phyloP scores from a whole-genome alignment of 64 coral and sea anemone genomes.

The Astreopora myriophthalma region DNA sequence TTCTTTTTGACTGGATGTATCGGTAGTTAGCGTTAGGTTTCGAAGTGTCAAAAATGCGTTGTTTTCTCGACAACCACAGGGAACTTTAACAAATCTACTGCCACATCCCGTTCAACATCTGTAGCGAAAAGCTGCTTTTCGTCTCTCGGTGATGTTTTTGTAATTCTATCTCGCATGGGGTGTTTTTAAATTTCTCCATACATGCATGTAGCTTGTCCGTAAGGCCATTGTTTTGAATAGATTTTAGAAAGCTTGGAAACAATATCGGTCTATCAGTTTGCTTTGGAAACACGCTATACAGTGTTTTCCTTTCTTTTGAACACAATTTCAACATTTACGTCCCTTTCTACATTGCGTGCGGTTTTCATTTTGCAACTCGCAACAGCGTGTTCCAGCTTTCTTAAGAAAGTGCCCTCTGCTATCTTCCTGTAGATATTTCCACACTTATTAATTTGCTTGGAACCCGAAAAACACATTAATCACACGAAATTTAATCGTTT shows the following conservation, averaged over 20 bases:
- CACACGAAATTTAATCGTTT: neutral
- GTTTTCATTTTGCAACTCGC: neutral
- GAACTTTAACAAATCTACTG: neutral
- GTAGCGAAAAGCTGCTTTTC: neutral
- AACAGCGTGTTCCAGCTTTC: neutral
- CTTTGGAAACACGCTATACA: neutral
- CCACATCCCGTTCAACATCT: neutral
- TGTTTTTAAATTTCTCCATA: conserved; percentile 45
- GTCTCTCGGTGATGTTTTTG: conserved; percentile 11
- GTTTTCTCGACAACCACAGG: neutral
- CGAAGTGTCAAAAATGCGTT: neutral
- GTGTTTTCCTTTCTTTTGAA: neutral
- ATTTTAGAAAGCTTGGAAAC: conserved; percentile 16
- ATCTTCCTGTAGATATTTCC: neutral
- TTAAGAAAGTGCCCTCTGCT: neutral
- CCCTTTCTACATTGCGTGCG: neutral
- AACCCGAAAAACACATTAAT: neutral
- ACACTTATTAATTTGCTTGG: neutral
- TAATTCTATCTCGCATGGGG: conserved; percentile 44
- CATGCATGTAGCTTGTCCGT: conserved; percentile 48
- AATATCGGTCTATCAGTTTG: conserved; percentile 32
- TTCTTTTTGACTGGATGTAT: conserved; percentile 26
- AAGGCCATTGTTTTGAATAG: conserved; percentile 48
- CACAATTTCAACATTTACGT: neutral
- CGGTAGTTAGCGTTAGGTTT: neutral